Conservation (phyloP, 2,113 vertebrate species). For the Mugil cephalus region DNA sequence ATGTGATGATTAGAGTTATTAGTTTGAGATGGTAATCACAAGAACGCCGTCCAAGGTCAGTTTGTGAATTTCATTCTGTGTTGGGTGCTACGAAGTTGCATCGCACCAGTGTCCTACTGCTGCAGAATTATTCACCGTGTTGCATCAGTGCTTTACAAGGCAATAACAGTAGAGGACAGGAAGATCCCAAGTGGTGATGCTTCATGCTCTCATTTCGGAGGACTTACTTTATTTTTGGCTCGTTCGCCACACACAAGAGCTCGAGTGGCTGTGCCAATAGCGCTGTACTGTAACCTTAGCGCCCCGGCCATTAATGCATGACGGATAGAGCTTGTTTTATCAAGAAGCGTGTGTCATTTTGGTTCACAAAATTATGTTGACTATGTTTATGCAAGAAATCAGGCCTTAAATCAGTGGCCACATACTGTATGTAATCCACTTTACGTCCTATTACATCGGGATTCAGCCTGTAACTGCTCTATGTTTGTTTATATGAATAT, state of each 20-base stretch:
- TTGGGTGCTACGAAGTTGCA: neutral
- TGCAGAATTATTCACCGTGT: conserved; percentile 33
- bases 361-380: neutral
- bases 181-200: conserved; percentile 49
- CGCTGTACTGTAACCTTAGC: conserved; percentile 52
- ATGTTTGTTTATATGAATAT: no score
- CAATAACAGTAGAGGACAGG: conserved; percentile 57
- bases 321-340: conserved; percentile 32
- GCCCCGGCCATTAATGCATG: conserved; percentile 49
- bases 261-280: conserved; percentile 48
- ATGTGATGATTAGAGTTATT: no score
- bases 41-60: no score
- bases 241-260: conserved; percentile 36
- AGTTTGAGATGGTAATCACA: no score
- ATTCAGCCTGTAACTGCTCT: neutral
- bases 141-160: conserved; percentile 43
- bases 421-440: no score
- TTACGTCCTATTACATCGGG: neutral
- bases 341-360: conserved; percentile 13
- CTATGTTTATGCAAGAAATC: neutral
- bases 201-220: conserved; percentile 59
- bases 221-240: conserved; percentile 68
- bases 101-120: conserved; percentile 15
- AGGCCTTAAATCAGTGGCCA: no score
- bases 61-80: conserved; percentile 8